Evolutionary conservation across 2,113 vertebrate species (phyloP), one percentile per base, ranked within the genome.

Genomic region (Corvus moneduloides): DNA sequence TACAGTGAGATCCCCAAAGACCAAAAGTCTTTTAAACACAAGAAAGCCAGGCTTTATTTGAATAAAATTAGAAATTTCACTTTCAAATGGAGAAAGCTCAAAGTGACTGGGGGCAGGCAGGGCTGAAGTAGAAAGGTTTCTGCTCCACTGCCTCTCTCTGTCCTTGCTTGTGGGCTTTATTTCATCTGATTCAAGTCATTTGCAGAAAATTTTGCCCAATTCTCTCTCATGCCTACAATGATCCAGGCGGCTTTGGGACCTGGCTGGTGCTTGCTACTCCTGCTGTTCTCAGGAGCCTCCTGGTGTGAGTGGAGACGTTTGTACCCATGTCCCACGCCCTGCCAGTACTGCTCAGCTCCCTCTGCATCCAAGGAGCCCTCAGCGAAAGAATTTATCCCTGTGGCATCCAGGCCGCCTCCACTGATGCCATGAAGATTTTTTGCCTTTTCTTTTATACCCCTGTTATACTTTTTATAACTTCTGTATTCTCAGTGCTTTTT

Each of bases 61-160:
- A 96, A 97, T 92, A 87, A 97, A 97, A 97, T 93, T 89, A 95
- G 94, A 56, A 75, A 89, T 94, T 92, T 81, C 55, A 56, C 93
- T 95, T 95, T 95, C 87, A 95, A 91, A 94, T 48, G 37, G 52
- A 81, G 73, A 41, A 64, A 89, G 52, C 94, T 91, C 94, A 75
- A 92, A 92, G 82, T 79, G 67, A 26, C 41, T 76, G 46, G 61
- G 61, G 88, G 72, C 94, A 86, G 51, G 59, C 68, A 87, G 63
- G 43, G 82, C 49, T 78, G 86, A 39, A 85, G 76, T 1, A 55
- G 55, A 43, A 86, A 90, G 79, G 27, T 63, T 94, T 90, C 35
- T 90, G 68, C 48, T 63, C 59, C 54, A 8, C 61, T 51, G 14
- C 20, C 67, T 67, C 14, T 35, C 59, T n/a, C 22, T 0, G 1